Evolutionary conservation across 1,140 invertebrate species (phyloP), one percentile per base, ranked within the genome.

Genomic region (Drosophila watanabei): DNA sequence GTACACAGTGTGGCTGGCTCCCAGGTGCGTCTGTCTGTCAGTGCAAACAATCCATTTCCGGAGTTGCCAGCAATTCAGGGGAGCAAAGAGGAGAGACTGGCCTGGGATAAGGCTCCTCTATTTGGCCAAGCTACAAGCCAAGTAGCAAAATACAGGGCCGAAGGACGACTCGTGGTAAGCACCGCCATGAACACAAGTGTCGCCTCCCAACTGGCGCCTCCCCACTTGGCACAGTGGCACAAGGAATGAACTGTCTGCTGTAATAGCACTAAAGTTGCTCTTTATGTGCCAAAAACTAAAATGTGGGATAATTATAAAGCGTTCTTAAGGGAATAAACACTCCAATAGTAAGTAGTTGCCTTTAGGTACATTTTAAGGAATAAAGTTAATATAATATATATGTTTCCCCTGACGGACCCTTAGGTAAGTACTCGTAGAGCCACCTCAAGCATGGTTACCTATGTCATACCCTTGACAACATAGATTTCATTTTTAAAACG

Each of bases 1-100:
- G 24, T 24, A 24, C 24, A 24, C 24, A 62, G 49, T 64, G 39
- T 51, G 32, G 59, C 63, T 51, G 32, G 59, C 63, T 66, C 54
- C 45, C 39, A 76, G 64, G 72, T 69, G 62, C 45, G 33, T 68
- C 37, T 64, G 32, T 71, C n/a, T 57, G 51, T 48, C 30, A 37
- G 59, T 33, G 51, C 64, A 68, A 71, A 71, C 68, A 71, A 71
- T 52, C 63, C 43, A 69, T 72, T 72, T 72, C 69, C 69, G 68
- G 68, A 46, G 68, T 16, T 65, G 30, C 64, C 30, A 37, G 56
- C 28, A 46, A 65, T 28, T n/a, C 32, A 16, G 39, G 5, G 9
- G 30, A 24, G 8, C 2, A 39, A 13, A 28, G 24, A 24, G 24
- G 24, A 24, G 24, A 24, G 24, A 24, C 16, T 33, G 30, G 11